Evolutionary conservation across 2,888 invertebrate species (phyloP).

Genomic region (Andrena camellia): DNA sequence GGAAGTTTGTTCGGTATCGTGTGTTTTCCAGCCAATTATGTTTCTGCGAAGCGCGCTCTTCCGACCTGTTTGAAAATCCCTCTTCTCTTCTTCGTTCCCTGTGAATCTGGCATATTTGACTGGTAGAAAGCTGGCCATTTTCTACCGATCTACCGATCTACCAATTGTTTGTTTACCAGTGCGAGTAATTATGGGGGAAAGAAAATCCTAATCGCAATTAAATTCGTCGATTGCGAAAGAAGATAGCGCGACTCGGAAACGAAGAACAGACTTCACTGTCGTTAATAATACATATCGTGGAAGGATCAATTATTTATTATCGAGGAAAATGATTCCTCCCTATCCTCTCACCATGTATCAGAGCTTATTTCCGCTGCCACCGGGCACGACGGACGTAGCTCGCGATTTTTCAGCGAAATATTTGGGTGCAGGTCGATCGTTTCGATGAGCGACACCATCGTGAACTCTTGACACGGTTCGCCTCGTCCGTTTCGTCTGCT

Average conservation of each 20-base stretch:
- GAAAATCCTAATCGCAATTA: too few species aligned
- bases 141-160: background rate
- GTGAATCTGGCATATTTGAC: background rate
- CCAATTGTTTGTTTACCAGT: too few species aligned
- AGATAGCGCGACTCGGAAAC: background rate
- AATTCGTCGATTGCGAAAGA: too few species aligned
- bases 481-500: background rate
- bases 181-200: too few species aligned
- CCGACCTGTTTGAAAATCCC: background rate
- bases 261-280: too few species aligned
- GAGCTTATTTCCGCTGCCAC: slow-evolving; percentile 1
- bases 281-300: slow-evolving; percentile 1
- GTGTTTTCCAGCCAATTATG: slow-evolving; percentile 15
- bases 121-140: background rate
- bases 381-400: too few species aligned
- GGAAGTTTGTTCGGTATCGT: slow-evolving; percentile 22
- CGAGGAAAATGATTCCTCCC: background rate
- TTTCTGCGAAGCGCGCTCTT: background rate
- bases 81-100: background rate
- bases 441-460: background rate
- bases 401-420: slow-evolving; percentile 1
- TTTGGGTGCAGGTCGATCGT: slow-evolving; percentile 12
- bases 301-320: background rate
- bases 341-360: background rate
- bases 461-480: slow-evolving; percentile 13